Percentiles rank a stretch among this genome's conserved stretches.
Evolutionary conservation across 2,797 vertebrate genomes (phyloP).

Genomic region (Buceros bicornis): DNA sequence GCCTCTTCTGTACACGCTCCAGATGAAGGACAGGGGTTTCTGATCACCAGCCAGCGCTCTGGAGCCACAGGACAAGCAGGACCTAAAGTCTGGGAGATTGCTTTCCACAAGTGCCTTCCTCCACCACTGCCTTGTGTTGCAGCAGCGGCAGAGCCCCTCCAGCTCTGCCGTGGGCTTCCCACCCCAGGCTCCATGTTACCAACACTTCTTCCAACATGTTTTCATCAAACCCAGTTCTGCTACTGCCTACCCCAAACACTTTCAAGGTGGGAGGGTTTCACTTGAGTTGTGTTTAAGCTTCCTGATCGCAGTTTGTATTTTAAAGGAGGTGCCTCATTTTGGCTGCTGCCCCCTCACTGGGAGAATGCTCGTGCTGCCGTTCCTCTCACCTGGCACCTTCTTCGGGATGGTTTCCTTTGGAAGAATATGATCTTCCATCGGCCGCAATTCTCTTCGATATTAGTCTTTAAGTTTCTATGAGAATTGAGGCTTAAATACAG

Average conservation of each 20-base stretch:
- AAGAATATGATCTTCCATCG: neutral
- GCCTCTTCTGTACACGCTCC: neutral
- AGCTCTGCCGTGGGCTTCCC: neutral
- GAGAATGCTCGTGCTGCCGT: neutral
- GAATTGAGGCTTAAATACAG: neutral
- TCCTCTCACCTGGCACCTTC: neutral
- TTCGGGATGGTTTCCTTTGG: neutral
- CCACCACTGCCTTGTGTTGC: neutral
- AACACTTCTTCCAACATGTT: neutral
- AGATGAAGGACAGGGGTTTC: neutral
- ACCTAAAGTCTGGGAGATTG: neutral
- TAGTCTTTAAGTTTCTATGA: neutral
- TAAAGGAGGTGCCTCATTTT: neutral
- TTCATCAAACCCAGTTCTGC: neutral
- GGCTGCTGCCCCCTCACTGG: neutral
- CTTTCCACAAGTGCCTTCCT: neutral
- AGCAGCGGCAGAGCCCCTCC: neutral
- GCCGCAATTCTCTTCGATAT: neutral
- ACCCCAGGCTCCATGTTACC: rapidly evolving
- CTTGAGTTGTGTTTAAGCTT: neutral
- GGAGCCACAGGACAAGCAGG: neutral
- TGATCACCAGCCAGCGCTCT: neutral
- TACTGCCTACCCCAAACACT: rapidly evolving
- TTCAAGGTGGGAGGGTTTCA: neutral
- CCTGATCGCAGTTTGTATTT: neutral